A percentile compares a stretch with the other conserved stretches of the same genome.
Conservation (phyloP, 2,888 invertebrate species). For the Scrobipalpa costella region DNA sequence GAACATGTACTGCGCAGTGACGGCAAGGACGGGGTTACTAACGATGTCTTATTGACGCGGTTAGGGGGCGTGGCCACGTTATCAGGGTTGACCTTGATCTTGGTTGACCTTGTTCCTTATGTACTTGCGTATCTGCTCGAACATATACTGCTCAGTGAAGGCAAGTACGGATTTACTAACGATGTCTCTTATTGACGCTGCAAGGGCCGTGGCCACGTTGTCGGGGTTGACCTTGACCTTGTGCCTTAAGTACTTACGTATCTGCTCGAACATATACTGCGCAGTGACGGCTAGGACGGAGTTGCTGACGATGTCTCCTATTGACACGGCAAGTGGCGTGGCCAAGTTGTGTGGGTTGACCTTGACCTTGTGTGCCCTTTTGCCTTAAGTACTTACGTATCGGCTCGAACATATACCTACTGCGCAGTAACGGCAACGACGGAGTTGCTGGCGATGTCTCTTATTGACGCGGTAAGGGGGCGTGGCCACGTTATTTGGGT, state of each 20-base stretch:
- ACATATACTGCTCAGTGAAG: constrained; percentile 89
- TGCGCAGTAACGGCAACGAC: constrained; percentile 92
- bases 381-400: constrained; percentile 87
- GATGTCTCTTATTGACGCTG: constrained; percentile 97
- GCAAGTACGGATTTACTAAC: constrained; percentile 94
- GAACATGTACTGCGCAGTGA: constrained; percentile 89
- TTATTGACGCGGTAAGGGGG: constrained; percentile 97
- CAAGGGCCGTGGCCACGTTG: constrained; percentile 97
- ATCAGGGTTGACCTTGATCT: constrained; percentile 95
- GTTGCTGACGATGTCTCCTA: constrained; percentile 97
- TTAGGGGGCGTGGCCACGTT: constrained; percentile 98
- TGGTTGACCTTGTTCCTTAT: too few relatives aligned
- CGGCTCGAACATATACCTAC: too few relatives aligned
- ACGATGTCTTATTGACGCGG: constrained; percentile 96
- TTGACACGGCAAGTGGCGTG: constrained; percentile 96
- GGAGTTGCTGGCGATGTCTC: too few relatives aligned
- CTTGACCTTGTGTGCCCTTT: constrained; percentile 87
- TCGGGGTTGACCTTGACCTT: constrained; percentile 95
- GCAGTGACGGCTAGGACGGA: constrained; percentile 92
- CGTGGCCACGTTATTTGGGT: constrained; percentile 98
- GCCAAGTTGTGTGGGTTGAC: constrained; percentile 99
- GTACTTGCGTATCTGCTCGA: constrained; percentile 84
- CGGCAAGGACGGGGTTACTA: constrained; percentile 92
- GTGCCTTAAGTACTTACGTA: constrained; percentile 82
- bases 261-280: constrained; percentile 85